A percentile compares a stretch with the other conserved stretches of the same genome.
Evolutionary conservation across 1,140 invertebrate species (phyloP).

Genomic region (Drosophila ficusphila): DNA sequence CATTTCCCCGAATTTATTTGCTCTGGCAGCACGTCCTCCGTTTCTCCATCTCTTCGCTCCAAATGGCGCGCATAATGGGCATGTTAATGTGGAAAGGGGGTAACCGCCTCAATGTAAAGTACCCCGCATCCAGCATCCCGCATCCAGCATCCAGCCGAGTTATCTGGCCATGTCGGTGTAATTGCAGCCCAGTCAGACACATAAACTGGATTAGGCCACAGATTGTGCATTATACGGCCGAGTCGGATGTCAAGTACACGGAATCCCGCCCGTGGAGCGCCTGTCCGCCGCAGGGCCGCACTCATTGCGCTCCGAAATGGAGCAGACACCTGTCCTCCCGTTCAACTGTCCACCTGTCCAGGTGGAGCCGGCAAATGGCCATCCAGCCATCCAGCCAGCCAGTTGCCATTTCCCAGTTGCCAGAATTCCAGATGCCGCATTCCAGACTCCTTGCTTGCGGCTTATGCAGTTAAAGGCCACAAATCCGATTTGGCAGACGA

Average conservation of each 20-base stretch:
- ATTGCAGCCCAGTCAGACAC: constrained; percentile 56
- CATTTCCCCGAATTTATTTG: constrained; percentile 60
- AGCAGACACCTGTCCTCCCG: constrained; percentile 37
- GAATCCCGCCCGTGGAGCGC: not conserved
- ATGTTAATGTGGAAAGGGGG: constrained; percentile 57
- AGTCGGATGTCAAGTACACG: constrained; percentile 26
- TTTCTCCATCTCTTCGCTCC: not conserved
- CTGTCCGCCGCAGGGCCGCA: constrained; percentile 34
- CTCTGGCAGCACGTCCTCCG: constrained; percentile 18
- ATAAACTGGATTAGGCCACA: constrained; percentile 68
- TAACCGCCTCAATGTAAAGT: constrained; percentile 50
- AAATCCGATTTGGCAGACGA: constrained; percentile 23
- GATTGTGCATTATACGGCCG: constrained; percentile 47
- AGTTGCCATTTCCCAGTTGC: not conserved
- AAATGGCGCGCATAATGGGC: constrained; percentile 56
- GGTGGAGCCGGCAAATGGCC: constrained; percentile 2
- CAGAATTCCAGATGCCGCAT: not conserved
- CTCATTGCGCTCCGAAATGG: constrained; percentile 42
- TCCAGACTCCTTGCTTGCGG: not conserved
- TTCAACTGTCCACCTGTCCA: constrained; percentile 35
- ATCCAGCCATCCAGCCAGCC: not conserved
- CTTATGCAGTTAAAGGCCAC: constrained; percentile 15
- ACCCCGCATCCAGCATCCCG: constrained; percentile 11
- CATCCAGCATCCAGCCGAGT: not conserved
- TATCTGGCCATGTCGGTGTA: constrained; percentile 39